These are phyloP conservation scores for Sciurus carolinensis DNA, from an alignment of 2,797 vertebrate genomes.

Conservation along the genomic window DNA sequence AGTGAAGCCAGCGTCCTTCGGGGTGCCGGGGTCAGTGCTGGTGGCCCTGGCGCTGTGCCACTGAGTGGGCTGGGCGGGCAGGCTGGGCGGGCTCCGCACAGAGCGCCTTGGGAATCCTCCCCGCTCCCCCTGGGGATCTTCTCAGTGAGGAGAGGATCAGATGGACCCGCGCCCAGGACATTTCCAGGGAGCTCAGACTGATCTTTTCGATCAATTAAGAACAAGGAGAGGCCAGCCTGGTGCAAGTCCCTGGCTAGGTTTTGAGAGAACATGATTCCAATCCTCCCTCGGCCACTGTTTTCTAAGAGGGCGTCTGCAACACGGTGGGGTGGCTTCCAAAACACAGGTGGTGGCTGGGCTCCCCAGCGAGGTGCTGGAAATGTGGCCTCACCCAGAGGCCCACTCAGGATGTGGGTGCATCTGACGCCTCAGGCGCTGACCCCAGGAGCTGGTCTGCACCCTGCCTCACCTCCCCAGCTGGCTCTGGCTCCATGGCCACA, in stretches of 20 bases:
- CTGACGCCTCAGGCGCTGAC: too few species aligned
- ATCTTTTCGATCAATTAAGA: not conserved
- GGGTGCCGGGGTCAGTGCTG: rapidly evolving
- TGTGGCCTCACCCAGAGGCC: too few species aligned
- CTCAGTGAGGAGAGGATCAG: too few species aligned
- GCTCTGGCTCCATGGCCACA: rapidly evolving
- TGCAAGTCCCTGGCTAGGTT: rapidly evolving
- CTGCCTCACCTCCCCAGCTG: not conserved
- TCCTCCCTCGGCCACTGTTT: rapidly evolving
- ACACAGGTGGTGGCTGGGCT: too few species aligned
- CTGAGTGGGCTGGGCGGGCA: too few species aligned
- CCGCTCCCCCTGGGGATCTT: too few species aligned
- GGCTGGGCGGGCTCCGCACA: rapidly evolving
- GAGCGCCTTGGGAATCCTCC: rapidly evolving
- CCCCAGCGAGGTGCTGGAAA: too few species aligned
- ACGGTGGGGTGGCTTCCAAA: too few species aligned
- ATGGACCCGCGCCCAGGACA: not conserved
- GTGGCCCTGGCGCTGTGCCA: rapidly evolving
- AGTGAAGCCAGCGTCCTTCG: rapidly evolving
- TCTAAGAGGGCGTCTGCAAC: not conserved
- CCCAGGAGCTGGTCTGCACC: too few species aligned
- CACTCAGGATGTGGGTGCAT: too few species aligned
- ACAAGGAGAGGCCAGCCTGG: rapidly evolving
- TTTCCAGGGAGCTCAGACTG: not conserved
- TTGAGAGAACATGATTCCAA: rapidly evolving